Percentiles rank a stretch among this genome's conserved stretches.
Evolutionary conservation across 2,888 invertebrate species (phyloP).

Genomic region (Dichetophora obliterata): DNA sequence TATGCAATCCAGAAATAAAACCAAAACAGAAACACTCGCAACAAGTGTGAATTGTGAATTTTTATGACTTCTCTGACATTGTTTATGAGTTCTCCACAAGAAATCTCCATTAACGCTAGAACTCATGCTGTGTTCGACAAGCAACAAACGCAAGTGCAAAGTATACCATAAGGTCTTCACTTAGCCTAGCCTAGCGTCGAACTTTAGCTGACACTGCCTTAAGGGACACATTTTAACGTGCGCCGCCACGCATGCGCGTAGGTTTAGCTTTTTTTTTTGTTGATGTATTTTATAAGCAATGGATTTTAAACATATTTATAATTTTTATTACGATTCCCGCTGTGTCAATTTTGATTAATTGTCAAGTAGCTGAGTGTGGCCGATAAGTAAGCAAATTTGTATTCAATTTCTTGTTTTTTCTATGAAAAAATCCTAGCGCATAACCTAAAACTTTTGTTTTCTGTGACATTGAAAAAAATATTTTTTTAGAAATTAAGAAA

Average conservation of each 20-base stretch:
- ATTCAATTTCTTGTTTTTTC: not conserved
- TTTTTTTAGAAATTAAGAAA: too few relatives aligned
- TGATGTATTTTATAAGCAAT: slow-evolving; percentile 5
- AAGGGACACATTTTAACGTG: too few relatives aligned
- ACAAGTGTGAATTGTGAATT: not conserved
- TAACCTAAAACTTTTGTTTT: not conserved
- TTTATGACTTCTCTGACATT: not conserved
- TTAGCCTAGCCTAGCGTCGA: too few relatives aligned
- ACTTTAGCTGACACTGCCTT: too few relatives aligned
- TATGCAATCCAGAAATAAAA: too few relatives aligned
- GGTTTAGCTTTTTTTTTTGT: not conserved
- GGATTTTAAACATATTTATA: slow-evolving; percentile 21
- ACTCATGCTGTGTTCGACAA: slow-evolving; percentile 14
- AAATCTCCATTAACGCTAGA: slow-evolving; percentile 10
- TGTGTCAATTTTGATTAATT: slow-evolving; percentile 32
- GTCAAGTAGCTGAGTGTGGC: slow-evolving; percentile 30
- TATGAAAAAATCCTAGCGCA: not conserved
- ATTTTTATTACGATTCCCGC: slow-evolving; percentile 22
- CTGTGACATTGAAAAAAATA: not conserved
- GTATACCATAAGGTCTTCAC: not conserved
- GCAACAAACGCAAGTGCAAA: not conserved
- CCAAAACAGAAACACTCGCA: not conserved
- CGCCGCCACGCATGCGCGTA: slow-evolving; percentile 18
- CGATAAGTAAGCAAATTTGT: not conserved
- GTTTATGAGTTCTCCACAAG: slow-evolving; percentile 19